These are phyloP conservation scores for Acinonyx jubatus DNA, from an alignment of 2,113 vertebrate genomes.

Conservation along the genomic window DNA sequence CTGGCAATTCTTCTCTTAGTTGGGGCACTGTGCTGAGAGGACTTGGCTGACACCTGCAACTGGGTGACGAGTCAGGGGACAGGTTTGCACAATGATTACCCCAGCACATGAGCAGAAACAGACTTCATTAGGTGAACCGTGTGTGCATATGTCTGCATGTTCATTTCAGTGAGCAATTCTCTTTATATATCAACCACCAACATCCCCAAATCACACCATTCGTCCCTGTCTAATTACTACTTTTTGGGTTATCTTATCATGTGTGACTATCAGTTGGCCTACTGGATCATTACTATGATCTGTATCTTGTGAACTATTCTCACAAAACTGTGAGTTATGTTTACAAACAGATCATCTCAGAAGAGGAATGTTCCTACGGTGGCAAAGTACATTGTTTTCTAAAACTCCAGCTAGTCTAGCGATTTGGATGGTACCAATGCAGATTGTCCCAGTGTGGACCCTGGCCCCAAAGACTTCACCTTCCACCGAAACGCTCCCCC, in stretches of 20 bases:
- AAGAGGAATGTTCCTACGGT: not conserved
- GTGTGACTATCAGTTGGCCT: not conserved
- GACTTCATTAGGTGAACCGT: not conserved
- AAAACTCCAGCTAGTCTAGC: not conserved
- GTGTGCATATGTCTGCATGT: not conserved
- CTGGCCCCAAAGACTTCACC: not conserved
- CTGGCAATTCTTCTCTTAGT: not conserved
- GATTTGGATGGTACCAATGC: not conserved
- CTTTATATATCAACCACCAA: not conserved
- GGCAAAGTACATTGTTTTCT: not conserved
- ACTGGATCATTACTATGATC: not conserved
- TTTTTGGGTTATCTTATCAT: not conserved
- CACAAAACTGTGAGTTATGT: constrained; percentile 23
- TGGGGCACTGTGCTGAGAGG: not conserved
- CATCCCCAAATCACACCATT: not conserved
- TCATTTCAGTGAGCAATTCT: not conserved
- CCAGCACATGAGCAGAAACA: not conserved
- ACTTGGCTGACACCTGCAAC: not conserved
- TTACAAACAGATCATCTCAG: not conserved
- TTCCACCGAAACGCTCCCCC: not conserved
- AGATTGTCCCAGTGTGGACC: not conserved
- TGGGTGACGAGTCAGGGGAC: not conserved
- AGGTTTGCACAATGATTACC: not conserved
- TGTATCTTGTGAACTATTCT: not conserved
- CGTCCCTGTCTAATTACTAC: not conserved